Evolutionary conservation across 1,140 invertebrate genomes (phyloP), one percentile per base, ranked within the genome.

Genomic region (Nasonia giraulti): DNA sequence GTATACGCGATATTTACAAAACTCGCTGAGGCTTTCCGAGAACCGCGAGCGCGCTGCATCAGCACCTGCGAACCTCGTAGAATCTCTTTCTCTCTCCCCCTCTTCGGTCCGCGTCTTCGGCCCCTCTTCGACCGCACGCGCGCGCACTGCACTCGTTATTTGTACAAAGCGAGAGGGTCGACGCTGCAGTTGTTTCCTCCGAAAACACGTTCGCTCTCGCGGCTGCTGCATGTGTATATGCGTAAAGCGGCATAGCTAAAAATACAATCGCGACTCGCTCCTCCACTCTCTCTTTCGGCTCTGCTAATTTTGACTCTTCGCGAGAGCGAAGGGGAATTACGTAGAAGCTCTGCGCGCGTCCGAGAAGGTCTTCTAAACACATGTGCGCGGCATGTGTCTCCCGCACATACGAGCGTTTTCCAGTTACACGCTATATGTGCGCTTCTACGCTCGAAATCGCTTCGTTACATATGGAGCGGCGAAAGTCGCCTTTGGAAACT

Each of bases 251-350:
- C 27, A 27, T 8, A 17, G 77, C 82, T 84, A 80, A 80, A 84
- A 84, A 84, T 84, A 84, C 68, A 80, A 74, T 84, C 83, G 78
- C 78, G 4, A 33, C n/a, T 66, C 74, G 14, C 76, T 78, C 66
- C n/a, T n/a, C 20, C 55, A 27, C 23, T 12, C 37, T 71, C 23
- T 69, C 10, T 69, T 17, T 74, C 50, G 55, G 76, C 17, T 66
- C 20, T 69, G 76, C 82, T 84, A 84, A 84, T 79, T 84, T 79
- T 84, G 82, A 84, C 75, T 78, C 37, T 31, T 40, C 14, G n/a
- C 17, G 17, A 23, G 27, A 23, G 27, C 12, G 17, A 20, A 79
- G 62, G 31, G 55, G 23, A 14, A n/a, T 27, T 11, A 31, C 40
- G 71, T 4, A 73, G 68, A 50, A 62, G 31, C 33, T 44, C 4